Base-by-base conservation (phyloP, 2,888 invertebrate genomes). In the Rhorus exstirpatorius region DNA sequence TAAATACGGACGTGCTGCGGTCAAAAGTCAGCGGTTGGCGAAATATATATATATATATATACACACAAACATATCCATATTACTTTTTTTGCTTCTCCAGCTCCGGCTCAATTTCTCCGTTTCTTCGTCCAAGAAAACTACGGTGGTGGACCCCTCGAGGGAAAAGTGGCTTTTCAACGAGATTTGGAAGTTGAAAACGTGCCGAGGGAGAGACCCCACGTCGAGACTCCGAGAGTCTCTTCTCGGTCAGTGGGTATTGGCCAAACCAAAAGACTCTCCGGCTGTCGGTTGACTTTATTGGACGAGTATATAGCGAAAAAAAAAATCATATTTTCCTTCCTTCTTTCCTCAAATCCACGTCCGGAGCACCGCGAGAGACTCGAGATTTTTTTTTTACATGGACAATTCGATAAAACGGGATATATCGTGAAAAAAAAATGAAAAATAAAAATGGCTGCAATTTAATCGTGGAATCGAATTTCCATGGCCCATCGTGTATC, bases 161-260 rank as follows among this genome's bases (percentile, higher is more conserved):
- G 85, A 86, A 87, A 88, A 86, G 88, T 88, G 87, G 85, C 86
- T 87, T 89, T 89, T 87, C 86, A 84, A 81, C 79, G 85, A 75
- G 60, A 86, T 83, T 86, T 87, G 83, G 84, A 84, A 81, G 79
- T 79, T 71, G 79, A 80, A 79, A 79, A 83, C 79, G 79, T 79
- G 68, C 53, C 77, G 84, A 85, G 83, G 85, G 84, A n/a, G n/a
- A n/a, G 89, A 90, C 91, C 91, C 90, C 91, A 90, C 91, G 90
- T 89, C 67, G 85, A 83, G 90, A 88, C 89, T 83, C 86, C 38
- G 61, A 63, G 41, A 60, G 31, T 46, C 65, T 63, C 61, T 24
- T 72, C 55, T 51, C 49, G 31, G 81, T 82, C 81, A 82, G 78
- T 70, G 55, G 51, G 31, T 63, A 74, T 31, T 10, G 49, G 12